Percentiles rank a stretch among this genome's conserved stretches.
phyloP scores from a whole-genome alignment of 2,888 invertebrate genomes.

The Galeopsomyia nigrocyanea region DNA sequence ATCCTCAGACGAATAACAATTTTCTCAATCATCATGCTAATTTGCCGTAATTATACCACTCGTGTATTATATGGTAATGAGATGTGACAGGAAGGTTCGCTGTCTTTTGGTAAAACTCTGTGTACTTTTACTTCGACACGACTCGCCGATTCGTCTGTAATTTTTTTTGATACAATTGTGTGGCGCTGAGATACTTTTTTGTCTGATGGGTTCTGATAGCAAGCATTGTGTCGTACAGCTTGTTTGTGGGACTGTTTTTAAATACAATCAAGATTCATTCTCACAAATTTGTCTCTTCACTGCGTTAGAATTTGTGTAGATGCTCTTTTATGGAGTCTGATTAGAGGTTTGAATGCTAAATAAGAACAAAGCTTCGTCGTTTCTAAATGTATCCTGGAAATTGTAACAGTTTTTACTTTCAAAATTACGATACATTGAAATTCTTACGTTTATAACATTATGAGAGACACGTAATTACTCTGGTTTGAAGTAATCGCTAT shows the following conservation, averaged over 20 bases:
- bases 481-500: too few relatives aligned
- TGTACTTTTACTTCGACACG: slow-evolving; percentile 38
- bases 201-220: slow-evolving; percentile 31
- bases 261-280: not conserved
- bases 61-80: slow-evolving; percentile 64
- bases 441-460: too few relatives aligned
- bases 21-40: slow-evolving; percentile 63
- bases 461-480: too few relatives aligned
- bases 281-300: too few relatives aligned
- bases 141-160: slow-evolving; percentile 3
- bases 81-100: slow-evolving; percentile 62
- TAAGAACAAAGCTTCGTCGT: too few relatives aligned
- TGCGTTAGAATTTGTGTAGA: too few relatives aligned
- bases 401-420: too few relatives aligned
- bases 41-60: slow-evolving; percentile 59
- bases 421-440: too few relatives aligned
- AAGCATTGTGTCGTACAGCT: not conserved
- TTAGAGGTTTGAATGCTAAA: too few relatives aligned
- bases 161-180: slow-evolving; percentile 36
- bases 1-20: slow-evolving; percentile 51
- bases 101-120: slow-evolving; percentile 6
- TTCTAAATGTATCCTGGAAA: too few relatives aligned
- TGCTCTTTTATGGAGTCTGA: too few relatives aligned
- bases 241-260: not conserved
- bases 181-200: slow-evolving; percentile 17